Base-by-base conservation (phyloP, 1,140 invertebrate species). In the Pseudoatta argentina region DNA sequence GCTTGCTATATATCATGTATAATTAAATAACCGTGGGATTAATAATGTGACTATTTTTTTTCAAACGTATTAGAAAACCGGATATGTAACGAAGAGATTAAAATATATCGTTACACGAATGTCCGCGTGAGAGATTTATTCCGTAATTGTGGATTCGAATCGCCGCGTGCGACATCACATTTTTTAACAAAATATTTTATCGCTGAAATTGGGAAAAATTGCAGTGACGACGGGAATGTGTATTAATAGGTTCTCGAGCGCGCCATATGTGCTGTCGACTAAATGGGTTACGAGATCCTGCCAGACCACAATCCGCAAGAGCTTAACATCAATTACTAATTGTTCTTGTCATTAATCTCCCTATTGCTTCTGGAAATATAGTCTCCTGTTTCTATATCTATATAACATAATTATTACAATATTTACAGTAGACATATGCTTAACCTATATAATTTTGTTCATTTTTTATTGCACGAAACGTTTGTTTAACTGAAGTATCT, bases 241-340 rank as follows among this genome's bases (percentile, higher is more conserved):
- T 75, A 61, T 83, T 83, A 75, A 83, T 83, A 75, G 79, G 27
- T 75, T 75, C 69, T 61, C 79, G 18, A 71, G 79, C 24, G 55
- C 24, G 55, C 69, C 69, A 61, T 61, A 75, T 51, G 79, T 21
- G 55, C 79, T 21, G 69, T 51, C 53, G 79, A 34, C 55, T 83
- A 63, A 83, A 83, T 83, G 39, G 79, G 79, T 75, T 83, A 83
- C 27, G 69, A 61, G 79, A 83, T 7, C 79, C 79, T 51, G 79
- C 69, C 79, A 83, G 79, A 61, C 69, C 79, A 75, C 79, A 83
- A 83, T 83, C 79, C 69, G 69, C 79, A 51, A 44, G 55, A 83
- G 79, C 69, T 75, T 83, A 82, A 83, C 44, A 48, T 83, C 55
- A 83, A 83, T 83, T 83, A 83, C 69, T 83, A 83, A 83, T 83